Percentiles rank a stretch among this genome's conserved stretches.
These are phyloP conservation scores for Agrotis ipsilon DNA, from an alignment of 2,888 invertebrate species.

Conservation along the genomic window DNA sequence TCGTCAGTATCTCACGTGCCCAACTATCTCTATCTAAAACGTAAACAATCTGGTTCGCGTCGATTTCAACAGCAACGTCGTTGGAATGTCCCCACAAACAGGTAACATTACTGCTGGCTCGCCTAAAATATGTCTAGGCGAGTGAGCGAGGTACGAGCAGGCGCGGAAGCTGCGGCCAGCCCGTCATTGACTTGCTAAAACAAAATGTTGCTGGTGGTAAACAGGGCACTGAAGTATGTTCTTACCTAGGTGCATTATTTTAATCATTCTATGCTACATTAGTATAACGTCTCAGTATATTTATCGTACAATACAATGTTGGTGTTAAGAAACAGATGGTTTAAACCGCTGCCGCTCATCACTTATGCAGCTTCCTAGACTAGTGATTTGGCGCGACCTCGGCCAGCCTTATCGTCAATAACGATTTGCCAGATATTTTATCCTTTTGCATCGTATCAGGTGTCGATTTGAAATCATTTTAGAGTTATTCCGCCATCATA, in stretches of 20 bases:
- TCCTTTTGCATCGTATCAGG: constrained; percentile 67
- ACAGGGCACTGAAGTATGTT: neutral
- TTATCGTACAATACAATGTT: no score
- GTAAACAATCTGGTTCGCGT: constrained; percentile 88
- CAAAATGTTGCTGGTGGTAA: neutral
- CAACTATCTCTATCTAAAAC: constrained; percentile 88
- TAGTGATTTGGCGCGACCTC: constrained; percentile 76
- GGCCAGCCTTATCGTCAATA: constrained; percentile 72
- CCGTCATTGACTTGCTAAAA: no score
- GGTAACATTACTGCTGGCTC: constrained; percentile 74
- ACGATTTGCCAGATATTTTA: constrained; percentile 70
- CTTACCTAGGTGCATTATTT: no score
- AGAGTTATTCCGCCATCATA: constrained; percentile 57
- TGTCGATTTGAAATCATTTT: constrained; percentile 73
- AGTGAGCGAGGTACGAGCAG: constrained; percentile 15
- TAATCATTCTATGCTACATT: no score
- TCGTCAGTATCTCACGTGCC: constrained; percentile 77
- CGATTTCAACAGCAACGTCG: constrained; percentile 83
- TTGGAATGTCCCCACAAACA: constrained; percentile 74
- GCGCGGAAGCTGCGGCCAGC: constrained; percentile 3
- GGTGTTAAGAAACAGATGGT: neutral
- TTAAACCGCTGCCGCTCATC: constrained; percentile 43
- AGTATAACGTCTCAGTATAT: no score
- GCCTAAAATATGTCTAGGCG: constrained; percentile 71
- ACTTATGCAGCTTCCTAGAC: constrained; percentile 39